Percentiles rank a stretch among this genome's conserved stretches.
phyloP scores from a whole-genome alignment of 2,797 vertebrate species.

The Eulemur coronatus region DNA sequence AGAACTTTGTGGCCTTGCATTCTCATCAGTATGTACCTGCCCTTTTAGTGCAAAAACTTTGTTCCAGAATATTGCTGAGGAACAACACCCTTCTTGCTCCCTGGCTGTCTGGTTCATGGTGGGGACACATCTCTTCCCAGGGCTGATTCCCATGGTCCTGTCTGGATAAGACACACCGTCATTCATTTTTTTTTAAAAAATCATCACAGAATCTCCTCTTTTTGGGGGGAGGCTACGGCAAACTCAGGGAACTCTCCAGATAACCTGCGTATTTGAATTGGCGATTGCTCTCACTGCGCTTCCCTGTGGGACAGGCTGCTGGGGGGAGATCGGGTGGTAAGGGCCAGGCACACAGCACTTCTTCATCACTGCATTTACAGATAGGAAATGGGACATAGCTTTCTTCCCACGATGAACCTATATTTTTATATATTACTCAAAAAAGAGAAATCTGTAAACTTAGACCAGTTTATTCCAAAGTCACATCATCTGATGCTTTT shows the following conservation, averaged over 20 bases:
- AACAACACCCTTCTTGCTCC: neutral
- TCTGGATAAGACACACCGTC: neutral
- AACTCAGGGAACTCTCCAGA: neutral
- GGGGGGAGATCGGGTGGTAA: neutral
- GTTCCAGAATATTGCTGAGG: neutral
- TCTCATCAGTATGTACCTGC: neutral
- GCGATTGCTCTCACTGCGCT: neutral
- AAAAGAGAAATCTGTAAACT: neutral
- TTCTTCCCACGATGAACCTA: neutral
- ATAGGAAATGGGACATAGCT: neutral
- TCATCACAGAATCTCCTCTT: neutral
- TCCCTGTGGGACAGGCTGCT: neutral
- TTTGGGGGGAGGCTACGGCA: neutral
- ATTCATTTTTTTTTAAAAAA: neutral
- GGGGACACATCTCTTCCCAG: neutral
- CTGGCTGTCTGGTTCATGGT: neutral
- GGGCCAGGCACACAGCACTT: neutral
- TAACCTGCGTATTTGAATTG: neutral
- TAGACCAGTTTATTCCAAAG: neutral
- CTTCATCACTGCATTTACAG: neutral
- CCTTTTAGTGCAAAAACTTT: neutral
- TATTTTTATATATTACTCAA: neutral
- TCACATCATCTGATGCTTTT: neutral
- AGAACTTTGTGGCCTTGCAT: neutral
- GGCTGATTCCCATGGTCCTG: neutral